phyloP scores from a whole-genome alignment of 92 coral and sea anemone species.

The Bergia sp. region DNA sequence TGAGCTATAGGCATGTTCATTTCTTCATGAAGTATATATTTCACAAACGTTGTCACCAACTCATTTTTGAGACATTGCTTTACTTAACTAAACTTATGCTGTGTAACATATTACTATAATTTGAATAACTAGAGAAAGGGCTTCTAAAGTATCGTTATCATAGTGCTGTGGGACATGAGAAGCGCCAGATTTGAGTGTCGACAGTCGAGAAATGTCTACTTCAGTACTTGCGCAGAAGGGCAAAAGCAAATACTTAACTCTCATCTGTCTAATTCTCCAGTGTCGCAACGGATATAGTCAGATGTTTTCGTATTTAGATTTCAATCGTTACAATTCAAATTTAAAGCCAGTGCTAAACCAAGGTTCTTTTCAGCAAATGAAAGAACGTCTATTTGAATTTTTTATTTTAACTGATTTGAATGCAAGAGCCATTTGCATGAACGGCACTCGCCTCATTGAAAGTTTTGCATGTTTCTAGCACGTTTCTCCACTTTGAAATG shows the following conservation, averaged over 20 bases:
- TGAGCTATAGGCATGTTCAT: no score
- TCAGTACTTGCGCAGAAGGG: not conserved
- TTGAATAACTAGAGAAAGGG: not conserved
- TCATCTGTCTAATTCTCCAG: not conserved
- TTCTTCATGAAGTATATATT: not conserved
- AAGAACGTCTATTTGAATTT: not conserved
- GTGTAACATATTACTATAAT: not conserved
- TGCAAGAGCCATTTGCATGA: not conserved
- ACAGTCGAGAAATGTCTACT: no score
- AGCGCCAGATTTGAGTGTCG: not conserved
- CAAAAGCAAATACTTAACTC: not conserved
- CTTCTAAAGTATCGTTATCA: no score
- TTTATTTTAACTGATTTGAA: not conserved
- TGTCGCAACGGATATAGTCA: not conserved
- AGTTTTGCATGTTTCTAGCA: not conserved
- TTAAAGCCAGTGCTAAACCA: not conserved
- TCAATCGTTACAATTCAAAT: not conserved
- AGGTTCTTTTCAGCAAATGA: not conserved
- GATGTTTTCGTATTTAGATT: not conserved
- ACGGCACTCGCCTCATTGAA: not conserved
- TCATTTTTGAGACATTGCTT: no score
- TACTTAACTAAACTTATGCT: no score
- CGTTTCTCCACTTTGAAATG: not conserved
- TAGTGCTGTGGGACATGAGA: not conserved
- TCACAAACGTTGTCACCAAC: not conserved